Evolutionary conservation across 2,888 invertebrate genomes (phyloP), one percentile per base, ranked within the genome.

Genomic region (Conchocele bisecta): DNA sequence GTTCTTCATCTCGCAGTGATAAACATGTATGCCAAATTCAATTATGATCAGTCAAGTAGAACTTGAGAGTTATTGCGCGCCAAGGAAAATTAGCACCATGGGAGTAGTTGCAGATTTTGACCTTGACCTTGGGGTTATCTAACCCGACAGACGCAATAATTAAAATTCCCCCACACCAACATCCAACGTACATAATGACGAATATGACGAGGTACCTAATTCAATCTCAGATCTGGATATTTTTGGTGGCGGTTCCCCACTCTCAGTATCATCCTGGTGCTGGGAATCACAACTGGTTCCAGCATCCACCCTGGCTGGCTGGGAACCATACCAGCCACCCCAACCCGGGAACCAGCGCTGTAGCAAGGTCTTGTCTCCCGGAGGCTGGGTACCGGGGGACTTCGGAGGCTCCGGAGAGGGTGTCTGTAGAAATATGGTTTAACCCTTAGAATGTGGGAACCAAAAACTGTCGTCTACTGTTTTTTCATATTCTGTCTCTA

Each of bases 261-360:
- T 35, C 17, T 13, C 3, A 4, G 17, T 11, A 24, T 20, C 26
- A 9, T 56, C 42, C 24, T 41, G 50, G 24, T 46, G 29, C 63
- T 69, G 63, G 67, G 31, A 26, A 39, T 84, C 82, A 51, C 37
- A 35, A 13, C 9, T 35, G 37, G 37, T 13, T 35, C 13, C 53
- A 53, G 33, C 33, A 53, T 17, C 33, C 33, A 53, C 33, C 53
- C 35, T 17, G 46, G 15, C 28, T 24, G 42, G 26, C 63, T 66
- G 59, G 69, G 33, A 22, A 39, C 84, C 81, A 46, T 83, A 96
- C 97, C 97, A 97, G 20, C 96, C 96, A 93, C 95, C 94, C 97
- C 97, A 97, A 85, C 95, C 95, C 6, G 97, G 97, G 92, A 98
- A 97, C 97, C 97, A 97, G 81, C 95, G 94, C 69, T 96, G 95